These are phyloP conservation scores for Rhabditoides inermis DNA, from an alignment of 2,888 invertebrate species.

Conservation along the genomic window DNA sequence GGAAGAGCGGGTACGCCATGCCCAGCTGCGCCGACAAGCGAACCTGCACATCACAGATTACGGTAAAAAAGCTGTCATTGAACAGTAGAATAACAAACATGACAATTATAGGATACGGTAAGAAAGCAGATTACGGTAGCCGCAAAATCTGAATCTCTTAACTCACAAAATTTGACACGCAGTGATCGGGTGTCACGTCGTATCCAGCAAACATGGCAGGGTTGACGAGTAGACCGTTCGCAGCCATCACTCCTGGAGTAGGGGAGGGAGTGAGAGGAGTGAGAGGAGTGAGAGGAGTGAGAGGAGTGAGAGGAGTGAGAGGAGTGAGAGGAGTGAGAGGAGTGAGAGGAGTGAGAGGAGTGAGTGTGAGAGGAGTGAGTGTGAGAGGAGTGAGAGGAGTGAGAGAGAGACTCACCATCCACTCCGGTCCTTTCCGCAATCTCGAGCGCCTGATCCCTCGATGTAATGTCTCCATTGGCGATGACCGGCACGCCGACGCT, in stretches of 20 bases:
- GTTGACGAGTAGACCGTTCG: slow-evolving; percentile 79
- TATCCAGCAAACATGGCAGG: slow-evolving; percentile 77
- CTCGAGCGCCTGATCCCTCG: slow-evolving; percentile 65
- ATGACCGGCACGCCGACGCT: slow-evolving; percentile 66
- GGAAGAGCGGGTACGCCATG: slow-evolving; percentile 75
- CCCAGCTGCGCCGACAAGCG: slow-evolving; percentile 58
- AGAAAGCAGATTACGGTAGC: background rate
- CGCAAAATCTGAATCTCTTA: background rate
- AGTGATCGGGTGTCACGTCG: slow-evolving; percentile 65
- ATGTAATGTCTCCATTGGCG: slow-evolving; percentile 82
- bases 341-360: background rate
- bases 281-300: background rate
- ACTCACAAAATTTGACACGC: slow-evolving; percentile 71
- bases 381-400: background rate
- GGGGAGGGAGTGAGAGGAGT: background rate
- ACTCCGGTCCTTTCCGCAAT: slow-evolving; percentile 65
- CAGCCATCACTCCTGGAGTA: slow-evolving; percentile 73
- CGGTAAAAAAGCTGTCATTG: background rate
- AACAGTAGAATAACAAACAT: background rate
- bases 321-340: background rate
- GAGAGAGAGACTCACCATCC: slow-evolving; percentile 58
- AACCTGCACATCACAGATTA: slow-evolving; percentile 11
- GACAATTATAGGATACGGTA: slow-evolving; percentile 1
- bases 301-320: background rate
- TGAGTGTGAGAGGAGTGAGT: background rate